Evolutionary conservation across 1,140 invertebrate genomes (phyloP).

Genomic region (Anthonomus grandis): DNA sequence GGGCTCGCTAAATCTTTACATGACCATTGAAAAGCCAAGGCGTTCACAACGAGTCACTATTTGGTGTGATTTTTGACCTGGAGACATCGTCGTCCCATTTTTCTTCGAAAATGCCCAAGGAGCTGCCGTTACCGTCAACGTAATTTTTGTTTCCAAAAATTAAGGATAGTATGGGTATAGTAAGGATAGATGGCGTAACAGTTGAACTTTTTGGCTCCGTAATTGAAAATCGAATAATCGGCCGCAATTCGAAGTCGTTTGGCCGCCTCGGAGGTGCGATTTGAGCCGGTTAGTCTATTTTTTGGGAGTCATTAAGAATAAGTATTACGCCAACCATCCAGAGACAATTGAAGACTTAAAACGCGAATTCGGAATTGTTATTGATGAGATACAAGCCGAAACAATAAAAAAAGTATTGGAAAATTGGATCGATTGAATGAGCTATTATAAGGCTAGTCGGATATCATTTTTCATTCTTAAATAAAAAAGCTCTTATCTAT

Average conservation of each 20-base stretch:
- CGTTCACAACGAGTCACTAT: constrained; percentile 43
- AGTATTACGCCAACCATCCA: constrained; percentile 36
- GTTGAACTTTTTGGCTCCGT: constrained; percentile 20
- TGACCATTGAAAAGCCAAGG: constrained; percentile 40
- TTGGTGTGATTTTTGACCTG: constrained; percentile 36
- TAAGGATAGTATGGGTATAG: constrained; percentile 27
- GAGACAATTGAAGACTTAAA: constrained; percentile 6
- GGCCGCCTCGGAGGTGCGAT: constrained; percentile 49
- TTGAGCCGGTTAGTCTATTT: constrained; percentile 48
- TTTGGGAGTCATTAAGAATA: constrained; percentile 47
- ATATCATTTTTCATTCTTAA: not conserved
- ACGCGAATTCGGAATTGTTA: constrained; percentile 2
- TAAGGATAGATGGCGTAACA: constrained; percentile 19
- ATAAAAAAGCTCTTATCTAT: not conserved
- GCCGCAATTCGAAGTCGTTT: constrained; percentile 34
- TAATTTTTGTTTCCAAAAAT: constrained; percentile 27
- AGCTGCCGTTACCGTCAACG: constrained; percentile 22
- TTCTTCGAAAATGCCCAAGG: constrained; percentile 31
- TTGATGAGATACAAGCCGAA: constrained; percentile 4
- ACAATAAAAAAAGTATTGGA: constrained; percentile 15
- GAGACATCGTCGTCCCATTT: constrained; percentile 28
- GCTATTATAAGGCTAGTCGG: constrained; percentile 8
- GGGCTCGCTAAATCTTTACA: constrained; percentile 36
- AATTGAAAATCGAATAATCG: constrained; percentile 21
- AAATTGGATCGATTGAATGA: constrained; percentile 11